Evolutionary conservation across 2,113 vertebrate genomes (phyloP).

Genomic region (Colistium nudipinnis): DNA sequence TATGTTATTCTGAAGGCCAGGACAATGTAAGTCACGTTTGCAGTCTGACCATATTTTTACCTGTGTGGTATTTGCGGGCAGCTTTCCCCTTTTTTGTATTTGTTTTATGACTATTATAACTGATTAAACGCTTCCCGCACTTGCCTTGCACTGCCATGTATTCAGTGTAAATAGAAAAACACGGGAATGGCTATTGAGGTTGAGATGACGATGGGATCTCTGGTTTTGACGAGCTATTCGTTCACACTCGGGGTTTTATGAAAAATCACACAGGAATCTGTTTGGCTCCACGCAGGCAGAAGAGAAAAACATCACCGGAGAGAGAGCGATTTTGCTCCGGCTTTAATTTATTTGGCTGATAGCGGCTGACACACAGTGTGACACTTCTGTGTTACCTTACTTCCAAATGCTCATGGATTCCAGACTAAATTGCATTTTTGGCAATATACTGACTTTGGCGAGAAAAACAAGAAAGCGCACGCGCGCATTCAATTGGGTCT

Average conservation of each 20-base stretch:
- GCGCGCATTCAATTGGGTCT: constrained; percentile 1
- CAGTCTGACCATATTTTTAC: constrained; percentile 8
- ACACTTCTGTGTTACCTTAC: constrained; percentile 10
- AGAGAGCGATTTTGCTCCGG: constrained; percentile 26
- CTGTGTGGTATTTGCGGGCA: neutral
- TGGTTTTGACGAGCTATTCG: neutral
- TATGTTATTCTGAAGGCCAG: constrained; percentile 3
- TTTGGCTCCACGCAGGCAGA: neutral
- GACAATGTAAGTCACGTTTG: constrained; percentile 7
- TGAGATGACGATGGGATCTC: too few relatives aligned
- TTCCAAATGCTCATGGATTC: constrained; percentile 56
- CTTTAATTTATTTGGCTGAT: constrained; percentile 37
- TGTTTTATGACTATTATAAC: constrained; percentile 4
- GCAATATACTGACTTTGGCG: constrained; percentile 56
- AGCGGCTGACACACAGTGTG: constrained; percentile 22
- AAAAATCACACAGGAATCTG: neutral
- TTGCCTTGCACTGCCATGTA: neutral
- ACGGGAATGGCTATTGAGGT: too few relatives aligned
- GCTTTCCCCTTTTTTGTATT: neutral
- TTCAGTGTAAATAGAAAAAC: too few relatives aligned
- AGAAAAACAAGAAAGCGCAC: constrained; percentile 18
- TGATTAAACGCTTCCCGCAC: neutral
- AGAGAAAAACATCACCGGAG: constrained; percentile 2
- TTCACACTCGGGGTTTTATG: neutral
- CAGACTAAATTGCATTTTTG: constrained; percentile 64